These are phyloP conservation scores for Oasisia sp. DNA, from an alignment of 2,888 invertebrate genomes.

Conservation along the genomic window DNA sequence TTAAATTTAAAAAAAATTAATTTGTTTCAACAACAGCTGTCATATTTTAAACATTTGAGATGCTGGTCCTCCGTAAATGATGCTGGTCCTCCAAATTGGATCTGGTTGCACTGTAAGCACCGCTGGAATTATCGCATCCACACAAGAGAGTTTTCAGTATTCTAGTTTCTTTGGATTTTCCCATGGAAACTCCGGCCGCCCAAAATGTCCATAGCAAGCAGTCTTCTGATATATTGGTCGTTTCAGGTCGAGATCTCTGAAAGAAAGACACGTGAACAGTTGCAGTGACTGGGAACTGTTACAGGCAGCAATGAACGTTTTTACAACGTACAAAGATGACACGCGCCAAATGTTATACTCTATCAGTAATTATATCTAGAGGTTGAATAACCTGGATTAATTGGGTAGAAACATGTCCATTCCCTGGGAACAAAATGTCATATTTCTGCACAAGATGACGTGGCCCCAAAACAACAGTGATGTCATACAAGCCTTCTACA, in stretches of 20 bases:
- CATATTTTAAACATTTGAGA: not conserved
- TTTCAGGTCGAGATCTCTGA: slow-evolving; percentile 48
- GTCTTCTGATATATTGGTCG: slow-evolving; percentile 38
- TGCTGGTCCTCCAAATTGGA: not conserved
- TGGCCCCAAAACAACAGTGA: too few relatives aligned
- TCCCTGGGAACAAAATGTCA: too few relatives aligned
- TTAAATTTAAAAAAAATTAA: not conserved
- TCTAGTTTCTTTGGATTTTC: slow-evolving; percentile 84
- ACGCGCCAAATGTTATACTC: not conserved
- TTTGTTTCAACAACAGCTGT: not conserved
- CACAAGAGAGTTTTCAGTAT: slow-evolving; percentile 36
- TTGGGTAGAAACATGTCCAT: too few relatives aligned
- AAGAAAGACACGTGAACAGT: slow-evolving; percentile 37
- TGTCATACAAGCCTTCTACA: too few relatives aligned
- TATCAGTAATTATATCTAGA: too few relatives aligned
- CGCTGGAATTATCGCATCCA: not conserved
- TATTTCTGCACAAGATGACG: too few relatives aligned
- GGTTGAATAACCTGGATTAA: too few relatives aligned
- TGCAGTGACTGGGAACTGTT: not conserved
- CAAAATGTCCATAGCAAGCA: slow-evolving; percentile 40
- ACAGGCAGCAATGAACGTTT: not conserved
- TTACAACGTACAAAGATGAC: not conserved
- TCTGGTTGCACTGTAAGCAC: not conserved
- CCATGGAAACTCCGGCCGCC: slow-evolving; percentile 85
- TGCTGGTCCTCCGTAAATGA: not conserved